Conservation (phyloP, 2,797 vertebrate species). For the Phataginus tetradactyla region DNA sequence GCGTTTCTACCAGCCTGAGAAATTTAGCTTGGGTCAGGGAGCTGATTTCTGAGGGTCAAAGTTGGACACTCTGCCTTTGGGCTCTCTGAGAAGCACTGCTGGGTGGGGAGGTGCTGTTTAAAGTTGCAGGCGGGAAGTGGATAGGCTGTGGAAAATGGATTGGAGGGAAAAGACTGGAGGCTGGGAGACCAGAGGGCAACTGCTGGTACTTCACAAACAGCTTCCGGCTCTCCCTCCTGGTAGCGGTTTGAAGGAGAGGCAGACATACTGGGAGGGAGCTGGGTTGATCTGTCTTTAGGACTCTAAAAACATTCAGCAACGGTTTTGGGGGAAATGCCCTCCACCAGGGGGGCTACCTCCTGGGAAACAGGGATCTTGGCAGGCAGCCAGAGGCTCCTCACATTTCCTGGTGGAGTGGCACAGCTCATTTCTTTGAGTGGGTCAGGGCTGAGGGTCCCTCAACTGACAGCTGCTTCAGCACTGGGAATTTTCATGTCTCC, state of each 20-base stretch:
- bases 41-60: not conserved
- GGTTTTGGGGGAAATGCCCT: not conserved
- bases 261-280: not conserved
- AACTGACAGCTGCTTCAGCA: constrained; percentile 3
- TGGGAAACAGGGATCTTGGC: not conserved
- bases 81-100: not conserved
- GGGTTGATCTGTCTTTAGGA: not conserved
- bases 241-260: not conserved
- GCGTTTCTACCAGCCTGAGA: not conserved
- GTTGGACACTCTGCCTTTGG: not conserved
- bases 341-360: not conserved
- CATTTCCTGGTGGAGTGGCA: not conserved
- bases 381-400: not conserved
- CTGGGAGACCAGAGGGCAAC: rapidly evolving
- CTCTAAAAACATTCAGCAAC: not conserved
- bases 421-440: not conserved
- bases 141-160: rapidly evolving
- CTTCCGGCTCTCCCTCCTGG: not conserved
- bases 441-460: not conserved
- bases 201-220: not conserved
- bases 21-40: not conserved
- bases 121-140: not conserved
- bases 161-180: not conserved
- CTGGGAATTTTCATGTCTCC: not conserved
- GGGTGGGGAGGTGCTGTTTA: not conserved